Percentiles rank a stretch among this genome's conserved stretches.
These are phyloP conservation scores for Pagetopsis macropterus DNA, from an alignment of 2,797 vertebrate species.

Conservation along the genomic window DNA sequence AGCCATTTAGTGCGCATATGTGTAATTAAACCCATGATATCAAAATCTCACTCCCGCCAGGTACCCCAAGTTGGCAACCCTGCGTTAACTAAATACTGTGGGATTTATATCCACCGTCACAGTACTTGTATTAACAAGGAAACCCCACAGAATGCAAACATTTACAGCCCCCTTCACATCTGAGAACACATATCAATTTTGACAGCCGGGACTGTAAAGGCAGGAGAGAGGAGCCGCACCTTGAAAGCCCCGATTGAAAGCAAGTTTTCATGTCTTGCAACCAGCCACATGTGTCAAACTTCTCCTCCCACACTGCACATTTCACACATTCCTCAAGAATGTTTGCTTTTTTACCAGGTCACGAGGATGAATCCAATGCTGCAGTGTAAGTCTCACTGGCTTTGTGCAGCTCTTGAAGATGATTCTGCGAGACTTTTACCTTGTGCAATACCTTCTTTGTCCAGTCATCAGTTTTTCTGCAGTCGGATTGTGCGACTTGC, in stretches of 20 bases:
- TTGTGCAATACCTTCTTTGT: conserved; percentile 69
- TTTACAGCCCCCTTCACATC: conserved; percentile 38
- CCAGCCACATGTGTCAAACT: conserved; percentile 75
- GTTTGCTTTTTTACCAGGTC: conserved; percentile 73
- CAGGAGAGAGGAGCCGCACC: conserved; percentile 72
- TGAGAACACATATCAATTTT: conserved; percentile 58
- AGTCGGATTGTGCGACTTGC: conserved; percentile 64
- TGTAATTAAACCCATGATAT: no score
- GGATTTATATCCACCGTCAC: conserved; percentile 1
- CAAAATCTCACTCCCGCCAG: no score
- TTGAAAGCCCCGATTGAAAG: conserved; percentile 66
- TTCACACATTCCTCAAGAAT: conserved; percentile 79
- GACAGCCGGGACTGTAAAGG: conserved; percentile 62
- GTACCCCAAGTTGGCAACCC: no score
- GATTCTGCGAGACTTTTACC: conserved; percentile 40
- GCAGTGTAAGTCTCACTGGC: conserved; percentile 47
- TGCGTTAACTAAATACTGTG: background rate
- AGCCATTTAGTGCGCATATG: no score
- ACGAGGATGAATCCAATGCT: conserved; percentile 58
- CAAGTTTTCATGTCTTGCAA: conserved; percentile 72
- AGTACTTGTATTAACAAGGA: conserved; percentile 41
- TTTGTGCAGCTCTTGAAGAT: conserved; percentile 26
- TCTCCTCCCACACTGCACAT: conserved; percentile 78
- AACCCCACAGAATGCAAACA: conserved; percentile 48
- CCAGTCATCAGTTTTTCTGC: conserved; percentile 74